phyloP scores from a whole-genome alignment of 2,797 vertebrate species.

The Gymnodraco acuticeps region DNA sequence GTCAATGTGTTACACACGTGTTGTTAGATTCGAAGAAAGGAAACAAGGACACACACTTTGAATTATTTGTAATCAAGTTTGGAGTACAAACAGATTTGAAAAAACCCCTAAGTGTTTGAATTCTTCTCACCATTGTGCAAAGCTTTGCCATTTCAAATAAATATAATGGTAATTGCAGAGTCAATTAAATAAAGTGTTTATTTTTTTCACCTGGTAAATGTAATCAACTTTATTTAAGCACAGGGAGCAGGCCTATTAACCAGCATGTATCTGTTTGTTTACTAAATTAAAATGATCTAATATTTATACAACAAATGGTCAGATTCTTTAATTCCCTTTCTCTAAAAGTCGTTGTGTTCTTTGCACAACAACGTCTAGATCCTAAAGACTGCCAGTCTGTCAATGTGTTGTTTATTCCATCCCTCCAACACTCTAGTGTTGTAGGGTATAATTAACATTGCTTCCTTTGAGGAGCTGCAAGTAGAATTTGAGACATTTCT shows the following conservation, averaged over 20 bases:
- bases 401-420: neutral
- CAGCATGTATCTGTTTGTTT: neutral
- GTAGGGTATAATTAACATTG: neutral
- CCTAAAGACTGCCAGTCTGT: neutral
- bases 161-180: neutral
- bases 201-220: neutral
- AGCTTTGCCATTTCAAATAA: neutral
- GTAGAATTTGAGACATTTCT: neutral
- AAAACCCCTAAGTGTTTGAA: neutral
- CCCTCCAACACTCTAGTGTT: neutral
- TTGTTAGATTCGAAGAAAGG: too few relatives aligned
- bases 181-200: neutral
- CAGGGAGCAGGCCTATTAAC: neutral
- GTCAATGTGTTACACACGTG: neutral
- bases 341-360: constrained; percentile 3
- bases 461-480: neutral
- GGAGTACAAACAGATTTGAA: neutral
- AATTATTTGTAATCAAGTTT: neutral
- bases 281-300: neutral
- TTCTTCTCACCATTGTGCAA: neutral
- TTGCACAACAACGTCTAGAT: neutral
- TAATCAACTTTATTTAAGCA: neutral
- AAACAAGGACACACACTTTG: neutral
- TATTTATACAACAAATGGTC: neutral
- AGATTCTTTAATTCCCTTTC: neutral